A percentile compares a stretch with the other conserved stretches of the same genome.
Conservation (phyloP, 1,140 invertebrate species). For the Andricus grossulariae region DNA sequence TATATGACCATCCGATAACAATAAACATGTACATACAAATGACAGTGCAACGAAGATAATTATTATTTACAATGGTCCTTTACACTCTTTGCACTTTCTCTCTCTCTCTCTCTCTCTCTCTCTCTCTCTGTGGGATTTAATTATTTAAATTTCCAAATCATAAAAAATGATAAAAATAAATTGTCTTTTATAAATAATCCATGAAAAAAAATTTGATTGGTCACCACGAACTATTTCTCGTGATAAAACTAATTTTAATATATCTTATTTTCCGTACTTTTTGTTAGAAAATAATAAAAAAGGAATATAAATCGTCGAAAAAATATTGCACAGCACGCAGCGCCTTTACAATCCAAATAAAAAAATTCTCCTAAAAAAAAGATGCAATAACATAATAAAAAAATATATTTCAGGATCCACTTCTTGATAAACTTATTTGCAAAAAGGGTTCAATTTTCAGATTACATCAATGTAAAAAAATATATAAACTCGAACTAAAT, state of each 20-base stretch:
- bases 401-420: background rate
- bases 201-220: background rate
- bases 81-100: constrained; percentile 20
- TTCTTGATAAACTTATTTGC: background rate
- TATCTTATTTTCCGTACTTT: background rate
- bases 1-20: constrained; percentile 24
- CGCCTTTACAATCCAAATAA: background rate
- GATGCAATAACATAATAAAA: constrained; percentile 32
- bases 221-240: no score
- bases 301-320: background rate
- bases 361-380: constrained; percentile 10
- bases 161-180: background rate
- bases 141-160: background rate
- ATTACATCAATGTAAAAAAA: background rate
- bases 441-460: background rate
- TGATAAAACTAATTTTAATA: background rate
- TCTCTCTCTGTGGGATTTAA: background rate
- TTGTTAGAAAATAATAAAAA: background rate
- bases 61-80: constrained; percentile 38
- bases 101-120: background rate
- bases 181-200: background rate
- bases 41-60: constrained; percentile 24
- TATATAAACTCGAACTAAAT: no score
- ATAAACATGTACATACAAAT: constrained; percentile 34
- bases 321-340: constrained; percentile 20